Conservation (phyloP, 2,888 invertebrate species). For the Hypsopygia costalis region DNA sequence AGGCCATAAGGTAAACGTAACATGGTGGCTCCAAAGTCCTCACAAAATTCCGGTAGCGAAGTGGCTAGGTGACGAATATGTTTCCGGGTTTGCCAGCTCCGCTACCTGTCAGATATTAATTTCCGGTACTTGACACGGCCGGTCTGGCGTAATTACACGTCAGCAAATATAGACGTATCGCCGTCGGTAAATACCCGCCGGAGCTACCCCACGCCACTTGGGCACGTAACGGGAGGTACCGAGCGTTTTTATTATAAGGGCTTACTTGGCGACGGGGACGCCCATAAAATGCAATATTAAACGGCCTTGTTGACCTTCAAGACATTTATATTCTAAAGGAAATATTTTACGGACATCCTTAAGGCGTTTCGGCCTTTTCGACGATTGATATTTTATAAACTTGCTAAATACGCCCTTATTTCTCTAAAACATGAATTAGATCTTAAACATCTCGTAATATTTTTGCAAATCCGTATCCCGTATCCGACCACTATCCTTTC, state of each 20-base stretch:
- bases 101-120: conserved; percentile 64
- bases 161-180: conserved; percentile 46
- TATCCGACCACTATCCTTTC: too few relatives aligned
- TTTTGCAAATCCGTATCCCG: too few relatives aligned
- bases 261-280: conserved; percentile 3
- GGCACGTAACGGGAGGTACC: conserved; percentile 13
- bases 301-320: conserved; percentile 7
- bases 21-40: too few relatives aligned
- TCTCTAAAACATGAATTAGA: too few relatives aligned
- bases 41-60: conserved; percentile 13
- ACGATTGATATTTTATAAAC: too few relatives aligned
- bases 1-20: too few relatives aligned
- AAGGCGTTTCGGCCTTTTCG: neutral
- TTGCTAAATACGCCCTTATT: too few relatives aligned
- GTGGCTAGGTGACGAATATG: conserved; percentile 26
- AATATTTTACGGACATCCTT: conserved; percentile 7
- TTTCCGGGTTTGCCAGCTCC: conserved; percentile 33
- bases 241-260: conserved; percentile 15
- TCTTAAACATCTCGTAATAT: too few relatives aligned
- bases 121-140: conserved; percentile 57
- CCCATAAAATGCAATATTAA: conserved; percentile 10
- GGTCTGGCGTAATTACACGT: conserved; percentile 45
- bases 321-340: conserved; percentile 3
- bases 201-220: conserved; percentile 10
- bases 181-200: conserved; percentile 11